Percentiles rank a stretch among this genome's conserved stretches.
Conservation (phyloP, 1,140 invertebrate genomes). For the Drosophila lini region DNA sequence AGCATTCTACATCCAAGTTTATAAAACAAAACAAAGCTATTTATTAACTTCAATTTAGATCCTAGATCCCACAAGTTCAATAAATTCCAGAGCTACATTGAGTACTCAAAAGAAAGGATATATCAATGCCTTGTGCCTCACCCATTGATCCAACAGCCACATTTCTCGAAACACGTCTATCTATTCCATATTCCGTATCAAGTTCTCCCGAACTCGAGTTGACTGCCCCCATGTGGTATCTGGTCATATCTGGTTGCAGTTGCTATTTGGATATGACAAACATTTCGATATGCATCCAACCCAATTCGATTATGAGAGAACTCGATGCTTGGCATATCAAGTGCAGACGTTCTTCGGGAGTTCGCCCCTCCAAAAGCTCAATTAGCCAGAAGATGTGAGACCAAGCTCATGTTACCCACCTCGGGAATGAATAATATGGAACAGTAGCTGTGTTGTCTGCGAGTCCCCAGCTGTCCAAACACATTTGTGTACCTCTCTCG, state of each 20-base stretch:
- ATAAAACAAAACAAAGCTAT: not conserved
- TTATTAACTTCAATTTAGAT: not conserved
- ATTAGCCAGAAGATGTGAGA: slow-evolving; percentile 48
- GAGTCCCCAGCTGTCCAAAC: slow-evolving; percentile 64
- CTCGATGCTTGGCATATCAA: slow-evolving; percentile 46
- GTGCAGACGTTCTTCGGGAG: slow-evolving; percentile 50
- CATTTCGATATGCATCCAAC: slow-evolving; percentile 50
- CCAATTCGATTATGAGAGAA: slow-evolving; percentile 33
- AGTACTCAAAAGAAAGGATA: not conserved
- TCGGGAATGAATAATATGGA: slow-evolving; percentile 9
- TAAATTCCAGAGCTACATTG: not conserved
- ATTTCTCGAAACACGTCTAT: slow-evolving; percentile 13
- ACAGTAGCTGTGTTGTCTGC: slow-evolving; percentile 39
- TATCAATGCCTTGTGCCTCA: not conserved
- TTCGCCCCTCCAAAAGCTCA: slow-evolving; percentile 38
- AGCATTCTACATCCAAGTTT: not conserved
- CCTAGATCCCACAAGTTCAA: not conserved
- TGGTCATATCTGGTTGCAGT: slow-evolving; percentile 9
- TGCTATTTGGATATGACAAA: slow-evolving; percentile 54
- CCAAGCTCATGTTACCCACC: slow-evolving; percentile 55
- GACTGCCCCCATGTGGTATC: slow-evolving; percentile 11
- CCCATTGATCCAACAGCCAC: slow-evolving; percentile 5
- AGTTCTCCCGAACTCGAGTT: not conserved
- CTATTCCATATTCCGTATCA: slow-evolving; percentile 1
- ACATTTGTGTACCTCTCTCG: slow-evolving; percentile 23